Evolutionary conservation across 2,797 vertebrate species (phyloP), one percentile per base, ranked within the genome.

Genomic region (Botia kubotai): DNA sequence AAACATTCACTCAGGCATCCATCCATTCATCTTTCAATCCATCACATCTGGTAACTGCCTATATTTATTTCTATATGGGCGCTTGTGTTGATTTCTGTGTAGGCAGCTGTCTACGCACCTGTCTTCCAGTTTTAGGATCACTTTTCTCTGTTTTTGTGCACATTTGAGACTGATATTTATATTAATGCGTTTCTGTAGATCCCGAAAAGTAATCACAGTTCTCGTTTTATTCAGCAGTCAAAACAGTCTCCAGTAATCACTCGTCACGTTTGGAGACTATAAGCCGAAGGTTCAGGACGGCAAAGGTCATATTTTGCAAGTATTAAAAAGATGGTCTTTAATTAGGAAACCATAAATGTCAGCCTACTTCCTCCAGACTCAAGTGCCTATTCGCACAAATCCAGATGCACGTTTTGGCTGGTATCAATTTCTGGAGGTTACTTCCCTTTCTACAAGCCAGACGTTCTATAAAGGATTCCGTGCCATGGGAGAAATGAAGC

Each of bases 301-400:
- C 87, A 90, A 95, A 95, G 92, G 94, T 95, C 94, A 95, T 89
- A 94, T 94, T 80, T 93, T 93, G 91, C 93, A 95, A 95, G 91
- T 94, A 90, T 91, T 93, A 93, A 93, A 89, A 80, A 88, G 87
- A 89, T 46, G 78, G 80, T 81, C 92, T 93, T 93, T 92, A 94
- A 94, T 95, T 93, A 93, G 87, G 87, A 89, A 80, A 81, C 91
- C 90, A 91, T 88, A 95, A 95, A 95, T 95, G 92, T 93, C 92
- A 94, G 75, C 87, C 87, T 89, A 82, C 71, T 85, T 86, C 89
- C 90, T 68, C 83, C 79, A 91, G 92, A 91, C 92, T 91, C 88
- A 19, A 86, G 84, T 92, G 87, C 87, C 82, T 86, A 57, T 70
- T 73, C 72, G 66, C 48, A 43, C 29, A 79, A 78, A 83, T 75